A percentile compares a stretch with the other conserved stretches of the same genome.
phyloP scores from a whole-genome alignment of 2,888 invertebrate species.

The Macaria liturata region DNA sequence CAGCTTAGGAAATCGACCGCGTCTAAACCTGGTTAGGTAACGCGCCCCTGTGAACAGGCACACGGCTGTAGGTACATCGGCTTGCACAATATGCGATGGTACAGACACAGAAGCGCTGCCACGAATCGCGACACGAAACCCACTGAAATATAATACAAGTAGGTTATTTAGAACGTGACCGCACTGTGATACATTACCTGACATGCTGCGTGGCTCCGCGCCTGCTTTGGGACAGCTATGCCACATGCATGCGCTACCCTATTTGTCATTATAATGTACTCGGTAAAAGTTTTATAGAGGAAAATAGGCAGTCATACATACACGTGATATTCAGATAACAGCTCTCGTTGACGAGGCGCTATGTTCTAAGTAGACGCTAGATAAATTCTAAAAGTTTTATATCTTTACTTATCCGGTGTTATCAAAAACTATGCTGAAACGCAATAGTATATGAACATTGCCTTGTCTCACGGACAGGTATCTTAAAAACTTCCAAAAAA shows the following conservation, averaged over 20 bases:
- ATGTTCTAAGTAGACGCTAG: too few relatives aligned
- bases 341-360: too few relatives aligned
- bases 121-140: slow-evolving; percentile 61
- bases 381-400: too few relatives aligned
- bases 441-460: too few relatives aligned
- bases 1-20: slow-evolving; percentile 61
- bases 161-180: slow-evolving; percentile 75
- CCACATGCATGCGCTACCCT: slow-evolving; percentile 14
- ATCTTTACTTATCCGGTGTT: too few relatives aligned
- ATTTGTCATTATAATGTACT: slow-evolving; percentile 1
- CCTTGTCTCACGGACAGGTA: slow-evolving; percentile 10
- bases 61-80: slow-evolving; percentile 55
- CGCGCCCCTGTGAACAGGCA: slow-evolving; percentile 60
- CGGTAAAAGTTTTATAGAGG: slow-evolving; percentile 12
- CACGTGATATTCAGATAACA: too few relatives aligned
- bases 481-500: slow-evolving; percentile 33
- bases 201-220: slow-evolving; percentile 45
- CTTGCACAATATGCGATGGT: slow-evolving; percentile 65
- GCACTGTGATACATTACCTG: slow-evolving; percentile 58
- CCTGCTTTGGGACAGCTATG: slow-evolving; percentile 47
- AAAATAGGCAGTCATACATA: too few relatives aligned
- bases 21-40: slow-evolving; percentile 65
- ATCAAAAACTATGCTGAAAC: too few relatives aligned
- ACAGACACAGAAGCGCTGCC: slow-evolving; percentile 59
- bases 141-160: slow-evolving; percentile 68